Evolutionary conservation across 2,888 invertebrate genomes (phyloP).

Genomic region (Drosophila prostipennis): DNA sequence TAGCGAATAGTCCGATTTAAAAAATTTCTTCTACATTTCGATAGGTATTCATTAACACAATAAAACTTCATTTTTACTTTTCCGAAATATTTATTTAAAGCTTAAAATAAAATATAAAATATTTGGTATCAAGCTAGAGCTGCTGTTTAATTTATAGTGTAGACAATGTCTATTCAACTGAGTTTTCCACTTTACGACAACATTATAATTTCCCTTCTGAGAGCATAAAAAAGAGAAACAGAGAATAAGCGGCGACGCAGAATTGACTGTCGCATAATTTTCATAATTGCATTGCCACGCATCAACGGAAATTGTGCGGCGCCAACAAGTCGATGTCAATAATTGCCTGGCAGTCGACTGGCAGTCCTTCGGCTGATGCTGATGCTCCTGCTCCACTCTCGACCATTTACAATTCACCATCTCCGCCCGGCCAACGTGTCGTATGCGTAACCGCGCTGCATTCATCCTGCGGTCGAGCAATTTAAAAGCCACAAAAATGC

Average conservation of each 20-base stretch:
- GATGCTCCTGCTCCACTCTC: neutral
- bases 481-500: constrained; percentile 62
- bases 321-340: constrained; percentile 70
- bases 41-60: too few species aligned
- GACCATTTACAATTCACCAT: neutral
- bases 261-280: constrained; percentile 52
- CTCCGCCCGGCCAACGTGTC: constrained; percentile 18
- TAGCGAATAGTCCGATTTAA: too few species aligned
- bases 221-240: neutral
- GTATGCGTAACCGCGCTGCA: constrained; percentile 41
- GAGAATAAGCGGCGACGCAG: constrained; percentile 3
- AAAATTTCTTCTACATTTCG: too few species aligned
- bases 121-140: too few species aligned
- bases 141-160: neutral
- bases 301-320: constrained; percentile 67
- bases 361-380: neutral
- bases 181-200: neutral
- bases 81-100: too few species aligned
- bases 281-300: constrained; percentile 71
- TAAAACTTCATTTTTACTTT: too few species aligned
- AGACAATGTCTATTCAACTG: neutral
- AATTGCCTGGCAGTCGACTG: constrained; percentile 49
- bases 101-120: too few species aligned
- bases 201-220: neutral
- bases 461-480: constrained; percentile 32